A percentile compares a stretch with the other conserved stretches of the same genome.
phyloP scores from a whole-genome alignment of 2,888 invertebrate genomes.

The Baccha elongata region DNA sequence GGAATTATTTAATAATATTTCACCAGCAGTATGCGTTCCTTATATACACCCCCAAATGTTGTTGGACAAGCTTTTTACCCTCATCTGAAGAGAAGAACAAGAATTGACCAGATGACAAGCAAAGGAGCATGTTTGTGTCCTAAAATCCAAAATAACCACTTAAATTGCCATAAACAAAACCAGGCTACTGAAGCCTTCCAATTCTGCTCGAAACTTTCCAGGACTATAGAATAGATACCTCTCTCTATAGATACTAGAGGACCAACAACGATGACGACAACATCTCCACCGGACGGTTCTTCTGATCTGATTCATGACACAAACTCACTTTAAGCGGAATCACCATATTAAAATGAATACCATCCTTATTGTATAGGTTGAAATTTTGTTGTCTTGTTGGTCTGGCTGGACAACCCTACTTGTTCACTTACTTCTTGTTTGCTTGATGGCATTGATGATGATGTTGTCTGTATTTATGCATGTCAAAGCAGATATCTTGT shows the following conservation, averaged over 20 bases:
- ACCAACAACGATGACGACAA: neutral
- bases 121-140: slow-evolving; percentile 60
- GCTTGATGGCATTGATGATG: slow-evolving; percentile 61
- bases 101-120: slow-evolving; percentile 57
- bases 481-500: slow-evolving; percentile 64
- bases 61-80: neutral
- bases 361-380: slow-evolving; percentile 51
- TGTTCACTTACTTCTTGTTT: slow-evolving; percentile 47
- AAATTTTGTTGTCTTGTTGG: slow-evolving; percentile 4
- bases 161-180: slow-evolving; percentile 69
- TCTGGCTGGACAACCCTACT: neutral
- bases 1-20: slow-evolving; percentile 64
- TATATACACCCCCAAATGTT: neutral
- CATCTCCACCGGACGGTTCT: slow-evolving; percentile 33
- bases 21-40: slow-evolving; percentile 38
- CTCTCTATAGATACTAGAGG: neutral
- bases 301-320: slow-evolving; percentile 68
- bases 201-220: slow-evolving; percentile 11
- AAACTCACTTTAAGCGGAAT: slow-evolving; percentile 71
- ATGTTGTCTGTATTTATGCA: slow-evolving; percentile 67
- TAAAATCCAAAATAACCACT: slow-evolving; percentile 68
- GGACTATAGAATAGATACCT: neutral
- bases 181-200: slow-evolving; percentile 36
- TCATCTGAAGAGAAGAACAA: neutral
- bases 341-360: slow-evolving; percentile 71